Percentiles rank a stretch among this genome's conserved stretches.
These are phyloP conservation scores for Pachyramphus minor DNA, from an alignment of 2,113 vertebrate species.

Conservation along the genomic window DNA sequence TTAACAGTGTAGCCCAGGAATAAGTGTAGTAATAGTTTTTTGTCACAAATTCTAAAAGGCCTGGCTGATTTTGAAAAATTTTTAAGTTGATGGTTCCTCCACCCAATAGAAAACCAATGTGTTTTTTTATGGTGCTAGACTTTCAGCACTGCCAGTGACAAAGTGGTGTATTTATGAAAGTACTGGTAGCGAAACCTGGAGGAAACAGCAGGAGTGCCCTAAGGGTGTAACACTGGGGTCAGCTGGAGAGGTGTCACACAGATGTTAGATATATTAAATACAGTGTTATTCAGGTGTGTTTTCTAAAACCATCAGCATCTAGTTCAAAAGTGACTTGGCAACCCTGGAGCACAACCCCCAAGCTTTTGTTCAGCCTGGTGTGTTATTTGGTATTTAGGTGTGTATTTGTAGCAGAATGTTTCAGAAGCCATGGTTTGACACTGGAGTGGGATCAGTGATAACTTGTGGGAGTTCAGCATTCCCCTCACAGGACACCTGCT, in stretches of 20 bases:
- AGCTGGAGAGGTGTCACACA: not conserved
- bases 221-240: not conserved
- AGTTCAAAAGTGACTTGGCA: not conserved
- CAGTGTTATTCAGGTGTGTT: not conserved
- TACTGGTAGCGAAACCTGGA: not conserved
- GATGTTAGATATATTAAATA: too few species aligned
- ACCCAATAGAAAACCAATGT: not conserved
- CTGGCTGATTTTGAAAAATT: not conserved
- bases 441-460: not conserved
- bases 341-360: not conserved
- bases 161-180: not conserved
- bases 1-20: not conserved
- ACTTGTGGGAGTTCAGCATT: fast-evolving
- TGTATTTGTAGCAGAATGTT: not conserved
- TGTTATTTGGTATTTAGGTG: not conserved
- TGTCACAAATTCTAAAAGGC: not conserved
- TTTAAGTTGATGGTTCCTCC: not conserved
- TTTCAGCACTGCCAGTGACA: not conserved
- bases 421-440: not conserved
- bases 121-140: not conserved
- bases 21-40: not conserved
- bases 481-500: not conserved
- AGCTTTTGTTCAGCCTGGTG: not conserved
- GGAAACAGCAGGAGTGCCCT: not conserved
- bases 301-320: not conserved